phyloP scores from a whole-genome alignment of 2,888 invertebrate genomes.

The Syrphus vitripennis region DNA sequence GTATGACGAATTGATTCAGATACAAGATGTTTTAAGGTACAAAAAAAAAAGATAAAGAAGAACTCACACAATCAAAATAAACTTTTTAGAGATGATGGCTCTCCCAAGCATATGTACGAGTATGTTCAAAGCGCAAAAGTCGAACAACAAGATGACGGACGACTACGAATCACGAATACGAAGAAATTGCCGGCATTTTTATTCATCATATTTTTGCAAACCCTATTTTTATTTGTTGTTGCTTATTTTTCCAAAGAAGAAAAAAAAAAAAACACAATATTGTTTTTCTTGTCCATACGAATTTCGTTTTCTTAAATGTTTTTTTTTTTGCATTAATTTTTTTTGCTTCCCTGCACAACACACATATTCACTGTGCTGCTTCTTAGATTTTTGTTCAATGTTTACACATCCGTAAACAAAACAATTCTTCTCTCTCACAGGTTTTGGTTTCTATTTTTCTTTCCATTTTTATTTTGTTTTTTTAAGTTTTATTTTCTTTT shows the following conservation, averaged over 20 bases:
- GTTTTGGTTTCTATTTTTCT: conserved; percentile 63
- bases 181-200: conserved; percentile 61
- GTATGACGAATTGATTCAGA: conserved; percentile 61
- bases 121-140: conserved; percentile 57
- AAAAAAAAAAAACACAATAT: conserved; percentile 19
- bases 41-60: conserved; percentile 22
- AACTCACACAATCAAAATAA: conserved; percentile 39
- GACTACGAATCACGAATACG: conserved; percentile 18
- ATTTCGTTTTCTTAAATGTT: conserved; percentile 24
- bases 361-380: not conserved
- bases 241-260: conserved; percentile 12
- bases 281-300: conserved; percentile 39
- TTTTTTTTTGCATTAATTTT: conserved; percentile 26
- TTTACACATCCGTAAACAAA: conserved; percentile 71
- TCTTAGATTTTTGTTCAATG: conserved; percentile 41
- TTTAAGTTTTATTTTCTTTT: conserved; percentile 25
- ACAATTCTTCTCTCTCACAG: conserved; percentile 59
- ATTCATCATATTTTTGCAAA: conserved; percentile 43
- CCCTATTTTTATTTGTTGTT: not conserved
- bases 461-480: conserved; percentile 43
- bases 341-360: not conserved
- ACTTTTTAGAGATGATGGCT: not conserved
- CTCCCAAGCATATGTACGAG: conserved; percentile 8
- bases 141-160: conserved; percentile 11
- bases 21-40: conserved; percentile 19